phyloP scores from a whole-genome alignment of 2,113 vertebrate species.

The Protomyctophum bolini region DNA sequence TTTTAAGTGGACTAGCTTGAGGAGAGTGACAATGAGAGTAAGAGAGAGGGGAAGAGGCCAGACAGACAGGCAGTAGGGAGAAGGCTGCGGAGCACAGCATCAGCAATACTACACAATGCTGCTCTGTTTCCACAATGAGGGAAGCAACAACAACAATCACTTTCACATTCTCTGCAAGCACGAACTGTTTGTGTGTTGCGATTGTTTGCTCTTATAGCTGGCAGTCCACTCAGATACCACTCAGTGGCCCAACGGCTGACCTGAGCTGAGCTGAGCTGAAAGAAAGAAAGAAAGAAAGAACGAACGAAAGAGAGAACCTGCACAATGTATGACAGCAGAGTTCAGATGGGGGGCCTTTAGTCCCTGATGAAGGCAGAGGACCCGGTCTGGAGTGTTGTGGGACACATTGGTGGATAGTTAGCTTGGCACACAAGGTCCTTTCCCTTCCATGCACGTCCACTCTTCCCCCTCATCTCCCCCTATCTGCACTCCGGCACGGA shows the following conservation, averaged over 20 bases:
- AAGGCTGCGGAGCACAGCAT: not conserved
- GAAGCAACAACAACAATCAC: too few species aligned
- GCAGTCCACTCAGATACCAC: not conserved
- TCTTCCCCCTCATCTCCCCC: not conserved
- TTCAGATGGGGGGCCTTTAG: not conserved
- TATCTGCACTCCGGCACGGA: not conserved
- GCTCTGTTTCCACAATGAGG: too few species aligned
- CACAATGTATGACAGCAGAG: not conserved
- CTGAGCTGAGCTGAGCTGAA: not conserved
- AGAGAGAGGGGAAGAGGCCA: not conserved
- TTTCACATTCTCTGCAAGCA: too few species aligned
- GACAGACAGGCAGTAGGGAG: not conserved
- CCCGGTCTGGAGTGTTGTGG: conserved; percentile 14
- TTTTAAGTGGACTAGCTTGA: too few species aligned
- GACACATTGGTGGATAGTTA: conserved; percentile 13
- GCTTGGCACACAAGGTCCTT: conserved; percentile 12
- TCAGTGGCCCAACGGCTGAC: not conserved
- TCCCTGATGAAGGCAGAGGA: conserved; percentile 42
- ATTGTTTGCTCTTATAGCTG: too few species aligned
- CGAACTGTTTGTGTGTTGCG: too few species aligned
- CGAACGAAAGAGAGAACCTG: not conserved
- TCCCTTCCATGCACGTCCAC: not conserved
- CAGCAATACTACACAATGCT: not conserved
- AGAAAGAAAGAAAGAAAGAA: not conserved
- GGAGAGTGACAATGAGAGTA: not conserved